These are phyloP conservation scores for Pseudomyrmex concolor DNA, from an alignment of 1,140 invertebrate species.

Conservation along the genomic window DNA sequence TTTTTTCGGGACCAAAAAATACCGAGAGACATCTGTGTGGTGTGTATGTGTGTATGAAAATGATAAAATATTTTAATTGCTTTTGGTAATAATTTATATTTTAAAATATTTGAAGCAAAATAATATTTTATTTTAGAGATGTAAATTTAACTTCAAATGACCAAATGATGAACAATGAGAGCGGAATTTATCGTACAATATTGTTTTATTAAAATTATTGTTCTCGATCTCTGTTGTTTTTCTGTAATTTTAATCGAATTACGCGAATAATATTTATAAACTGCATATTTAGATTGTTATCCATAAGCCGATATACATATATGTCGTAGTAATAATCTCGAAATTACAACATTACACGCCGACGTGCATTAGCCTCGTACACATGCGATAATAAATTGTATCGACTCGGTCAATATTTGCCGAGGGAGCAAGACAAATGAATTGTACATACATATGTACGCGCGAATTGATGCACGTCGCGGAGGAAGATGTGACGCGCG, in stretches of 20 bases:
- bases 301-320: neutral
- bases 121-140: too few relatives aligned
- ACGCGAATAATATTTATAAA: neutral
- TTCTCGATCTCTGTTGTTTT: neutral
- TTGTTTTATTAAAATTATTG: neutral
- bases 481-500: slow-evolving; percentile 6
- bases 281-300: neutral
- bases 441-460: slow-evolving; percentile 12
- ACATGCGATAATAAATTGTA: slow-evolving; percentile 30
- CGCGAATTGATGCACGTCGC: neutral
- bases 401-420: slow-evolving; percentile 28
- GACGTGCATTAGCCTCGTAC: neutral
- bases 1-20: neutral
- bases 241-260: neutral
- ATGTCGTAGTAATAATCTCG: neutral
- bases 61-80: neutral
- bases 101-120: too few relatives aligned
- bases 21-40: too few relatives aligned
- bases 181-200: neutral
- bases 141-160: neutral
- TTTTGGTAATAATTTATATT: neutral
- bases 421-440: slow-evolving; percentile 34
- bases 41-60: neutral
- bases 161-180: neutral
- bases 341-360: slow-evolving; percentile 7